Base-by-base conservation (phyloP, 2,113 vertebrate genomes). In the Sterrhoptilus dennistouni region DNA sequence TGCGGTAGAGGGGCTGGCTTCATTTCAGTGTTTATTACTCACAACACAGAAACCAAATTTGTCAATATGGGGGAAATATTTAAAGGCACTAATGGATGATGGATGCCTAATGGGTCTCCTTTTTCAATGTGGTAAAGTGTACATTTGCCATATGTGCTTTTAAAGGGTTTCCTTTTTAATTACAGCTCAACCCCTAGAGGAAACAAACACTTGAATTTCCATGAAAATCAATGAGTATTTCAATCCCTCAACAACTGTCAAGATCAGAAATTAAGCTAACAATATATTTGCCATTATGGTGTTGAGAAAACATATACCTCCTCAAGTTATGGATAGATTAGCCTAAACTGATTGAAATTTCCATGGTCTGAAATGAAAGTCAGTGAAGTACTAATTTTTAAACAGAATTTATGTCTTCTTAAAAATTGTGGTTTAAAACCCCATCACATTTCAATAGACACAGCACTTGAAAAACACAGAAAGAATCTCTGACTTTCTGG, bases 221-320 rank as follows among this genome's bases (percentile, higher is more conserved):
- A 87, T 71, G 68, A 94, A 95, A 94, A 97, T 91, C 93, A 95
- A 84, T 94, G 84, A 78, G 65, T 79, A 79, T 84, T 93, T 94
- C 65, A 87, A 89, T 66, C 44, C 61, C 74, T 94, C 74, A 84
- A 89, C 64, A 92, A 93, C 65, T 68, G 54, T 18, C 87, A 89
- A 66, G 52, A 94, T 57, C 76, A 84, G 77, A 94, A 95, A 95
- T 56, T 87, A 75, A 83, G 54, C 54, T 93, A 93, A 85, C 53
- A 90, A 83, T 76, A 56, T 33, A 93, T 80, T 53, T 83, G 49
- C 53, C 72, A 60, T 72, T 87, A 83, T 42, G 23, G 8, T 75
- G 36, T 60, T 82, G 56, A 87, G 57, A 94, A 96, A 89, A 85
- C n/a, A 47, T 20, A 91, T 14, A 36, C 19, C 49, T 75, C 7